Evolutionary conservation across 2,113 vertebrate genomes (phyloP).

Genomic region (Festucalex cinctus): DNA sequence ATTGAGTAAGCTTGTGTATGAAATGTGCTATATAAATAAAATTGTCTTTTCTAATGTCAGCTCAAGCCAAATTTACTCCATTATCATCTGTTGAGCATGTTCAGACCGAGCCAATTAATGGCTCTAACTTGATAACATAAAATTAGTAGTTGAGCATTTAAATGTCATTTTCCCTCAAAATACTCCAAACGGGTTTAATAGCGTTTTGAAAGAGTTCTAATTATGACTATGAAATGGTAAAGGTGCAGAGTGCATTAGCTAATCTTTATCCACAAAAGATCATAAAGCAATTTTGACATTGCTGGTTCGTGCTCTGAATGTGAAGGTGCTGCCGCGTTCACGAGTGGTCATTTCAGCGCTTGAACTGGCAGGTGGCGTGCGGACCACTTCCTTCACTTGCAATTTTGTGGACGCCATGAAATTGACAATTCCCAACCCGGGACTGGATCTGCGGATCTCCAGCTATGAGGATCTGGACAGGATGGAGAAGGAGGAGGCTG

Average conservation of each 20-base stretch:
- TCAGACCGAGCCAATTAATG: not conserved
- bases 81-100: not conserved
- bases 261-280: conserved; percentile 24
- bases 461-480: conserved; percentile 73
- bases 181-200: not conserved
- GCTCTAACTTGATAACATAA: too few species aligned
- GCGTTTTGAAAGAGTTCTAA: not conserved
- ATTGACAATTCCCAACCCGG: conserved; percentile 80
- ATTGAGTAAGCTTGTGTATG: too few species aligned
- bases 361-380: not conserved
- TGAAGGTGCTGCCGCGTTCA: too few species aligned
- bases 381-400: not conserved
- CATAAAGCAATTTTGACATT: conserved; percentile 31
- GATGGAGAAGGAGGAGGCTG: conserved; percentile 73
- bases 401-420: conserved; percentile 63
- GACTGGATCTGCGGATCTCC: conserved; percentile 80
- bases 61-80: not conserved
- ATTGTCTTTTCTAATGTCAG: too few species aligned
- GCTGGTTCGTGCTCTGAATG: not conserved
- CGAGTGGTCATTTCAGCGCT: not conserved
- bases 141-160: not conserved
- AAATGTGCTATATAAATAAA: too few species aligned
- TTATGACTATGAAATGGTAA: not conserved
- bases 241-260: conserved; percentile 14
- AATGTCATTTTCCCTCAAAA: not conserved